Conservation (phyloP, 2,113 vertebrate genomes). For the Bufo bufo region DNA sequence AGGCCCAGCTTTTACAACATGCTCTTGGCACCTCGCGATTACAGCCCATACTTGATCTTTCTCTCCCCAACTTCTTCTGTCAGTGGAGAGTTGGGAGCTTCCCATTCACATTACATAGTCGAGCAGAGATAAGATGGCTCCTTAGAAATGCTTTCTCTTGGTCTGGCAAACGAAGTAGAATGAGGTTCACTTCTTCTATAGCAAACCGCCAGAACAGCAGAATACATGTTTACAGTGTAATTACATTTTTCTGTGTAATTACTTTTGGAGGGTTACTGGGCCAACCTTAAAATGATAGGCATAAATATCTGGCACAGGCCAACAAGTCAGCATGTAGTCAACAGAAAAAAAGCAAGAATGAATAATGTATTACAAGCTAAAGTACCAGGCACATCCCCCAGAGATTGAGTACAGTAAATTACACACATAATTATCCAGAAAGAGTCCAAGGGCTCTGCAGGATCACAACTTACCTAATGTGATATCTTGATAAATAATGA, state of each 20-base stretch:
- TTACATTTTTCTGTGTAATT: background rate
- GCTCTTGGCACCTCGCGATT: too few species aligned
- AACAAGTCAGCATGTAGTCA: conserved; percentile 37
- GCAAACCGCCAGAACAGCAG: background rate
- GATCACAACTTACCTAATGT: conserved; percentile 22
- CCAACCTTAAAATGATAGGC: background rate
- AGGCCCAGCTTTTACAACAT: too few species aligned
- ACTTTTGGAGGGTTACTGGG: background rate
- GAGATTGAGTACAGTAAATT: conserved; percentile 35
- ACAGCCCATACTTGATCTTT: too few species aligned
- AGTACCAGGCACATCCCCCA: conserved; percentile 14
- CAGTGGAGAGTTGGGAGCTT: too few species aligned
- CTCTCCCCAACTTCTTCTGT: too few species aligned
- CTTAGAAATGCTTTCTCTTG: too few species aligned
- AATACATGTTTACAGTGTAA: background rate
- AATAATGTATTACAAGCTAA: conserved; percentile 44
- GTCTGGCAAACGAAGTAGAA: too few species aligned
- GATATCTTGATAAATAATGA: background rate
- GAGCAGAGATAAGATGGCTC: too few species aligned
- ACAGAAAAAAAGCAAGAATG: conserved; percentile 17
- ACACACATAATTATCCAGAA: conserved; percentile 50
- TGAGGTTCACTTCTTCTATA: too few species aligned
- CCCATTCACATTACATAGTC: too few species aligned
- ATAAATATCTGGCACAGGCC: conserved; percentile 28
- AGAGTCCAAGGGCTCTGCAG: conserved; percentile 20